A percentile compares a stretch with the other conserved stretches of the same genome.
Evolutionary conservation across 2,888 invertebrate species (phyloP).

Genomic region (Galerucella nymphaeae): DNA sequence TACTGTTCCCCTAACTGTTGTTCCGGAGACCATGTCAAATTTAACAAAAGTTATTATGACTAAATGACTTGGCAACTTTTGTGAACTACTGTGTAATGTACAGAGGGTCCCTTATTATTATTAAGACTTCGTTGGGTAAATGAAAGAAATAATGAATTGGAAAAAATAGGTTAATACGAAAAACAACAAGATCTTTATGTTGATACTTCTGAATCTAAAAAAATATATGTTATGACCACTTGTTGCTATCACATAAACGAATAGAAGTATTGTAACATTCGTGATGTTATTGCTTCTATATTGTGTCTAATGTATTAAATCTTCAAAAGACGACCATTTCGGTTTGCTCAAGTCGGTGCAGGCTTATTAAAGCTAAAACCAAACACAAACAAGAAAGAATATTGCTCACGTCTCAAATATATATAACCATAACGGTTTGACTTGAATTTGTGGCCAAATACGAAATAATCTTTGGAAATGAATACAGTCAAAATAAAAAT

Average conservation of each 20-base stretch:
- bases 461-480: not conserved
- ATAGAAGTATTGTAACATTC: not conserved
- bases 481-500: not conserved
- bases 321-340: conserved; percentile 20
- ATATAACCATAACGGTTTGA: conserved; percentile 15
- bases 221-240: not conserved
- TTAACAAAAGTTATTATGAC: conserved; percentile 27
- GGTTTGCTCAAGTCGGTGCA: conserved; percentile 20
- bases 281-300: not conserved
- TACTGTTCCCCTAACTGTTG: conserved; percentile 25
- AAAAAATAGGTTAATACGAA: not conserved
- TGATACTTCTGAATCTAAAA: not conserved
- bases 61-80: conserved; percentile 26
- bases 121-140: not conserved
- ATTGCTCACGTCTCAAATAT: conserved; percentile 26
- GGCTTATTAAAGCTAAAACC: conserved; percentile 29
- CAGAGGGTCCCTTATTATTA: not conserved
- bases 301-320: conserved; percentile 22
- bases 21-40: conserved; percentile 22
- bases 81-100: conserved; percentile 16
- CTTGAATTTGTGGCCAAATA: conserved; percentile 6
- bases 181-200: too few relatives aligned
- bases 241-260: not conserved
- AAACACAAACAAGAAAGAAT: conserved; percentile 25
- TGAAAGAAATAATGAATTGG: not conserved